Base-by-base conservation (phyloP, 2,797 vertebrate species). In the Brotula barbata region DNA sequence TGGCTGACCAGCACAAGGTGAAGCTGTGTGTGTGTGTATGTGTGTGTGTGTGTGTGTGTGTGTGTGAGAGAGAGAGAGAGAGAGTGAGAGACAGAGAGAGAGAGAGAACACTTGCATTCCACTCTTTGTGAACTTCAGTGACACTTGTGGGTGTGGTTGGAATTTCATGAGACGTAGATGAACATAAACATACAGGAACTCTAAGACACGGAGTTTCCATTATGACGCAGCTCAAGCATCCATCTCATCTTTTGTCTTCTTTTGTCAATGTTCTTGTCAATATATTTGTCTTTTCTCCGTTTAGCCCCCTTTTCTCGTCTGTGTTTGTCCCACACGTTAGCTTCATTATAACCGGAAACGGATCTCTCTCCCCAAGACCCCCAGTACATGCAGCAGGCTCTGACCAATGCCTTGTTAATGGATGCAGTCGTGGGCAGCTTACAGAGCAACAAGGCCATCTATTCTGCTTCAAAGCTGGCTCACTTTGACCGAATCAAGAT, bases 1-100 rank as follows among this genome's bases (percentile, higher is more conserved):
- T 98, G 89, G 94, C 97, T 0, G 95, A 99, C 9, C 92, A 94
- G 11, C 94, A 98, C 89, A 99, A 99, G 97, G 97, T 97, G 45
- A 68, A 49, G 2, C 21, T 55, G 12, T 21, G 12, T 31, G n/a
- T 43, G 6, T 25, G 15, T 41, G 28, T 11, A 11, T 20, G 16
- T 1, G 7, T 13, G 16, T 5, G 2, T 8, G 14, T 55, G 3
- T 42, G 17, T 22, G 25, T 28, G 16, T 33, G 33, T 19, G 3
- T 14, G 6, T 6, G 17, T 37, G 21, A 51, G 45, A 28, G 25
- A 4, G 4, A 28, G 4, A 28, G 4, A 28, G 4, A 28, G 4
- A 28, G 4, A 28, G 25, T 28, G 25, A 28, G 4, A 4, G 25
- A 28, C 25, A 4, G 8, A 28, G 25, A 28, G 25, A 4, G 25